Conservation (phyloP, 2,113 vertebrate species). For the Syngnathus typhle region DNA sequence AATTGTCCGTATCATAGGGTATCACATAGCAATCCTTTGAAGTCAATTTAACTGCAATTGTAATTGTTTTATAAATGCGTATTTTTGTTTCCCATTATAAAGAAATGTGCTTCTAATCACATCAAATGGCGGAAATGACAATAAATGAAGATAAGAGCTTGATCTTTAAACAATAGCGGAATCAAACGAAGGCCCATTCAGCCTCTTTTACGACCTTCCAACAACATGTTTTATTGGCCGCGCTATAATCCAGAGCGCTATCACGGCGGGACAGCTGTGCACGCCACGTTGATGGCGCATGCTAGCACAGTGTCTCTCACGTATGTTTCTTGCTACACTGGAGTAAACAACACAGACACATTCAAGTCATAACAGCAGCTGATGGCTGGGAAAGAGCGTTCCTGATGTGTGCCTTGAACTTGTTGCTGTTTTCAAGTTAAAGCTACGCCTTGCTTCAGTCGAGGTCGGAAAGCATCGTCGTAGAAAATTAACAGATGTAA, state of each 20-base stretch:
- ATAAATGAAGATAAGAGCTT: neutral
- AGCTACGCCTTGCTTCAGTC: neutral
- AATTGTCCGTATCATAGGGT: no score
- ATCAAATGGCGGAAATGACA: slow-evolving; percentile 7
- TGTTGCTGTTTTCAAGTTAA: no score
- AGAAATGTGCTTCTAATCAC: slow-evolving; percentile 1
- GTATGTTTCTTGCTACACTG: slow-evolving; percentile 50
- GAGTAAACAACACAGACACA: slow-evolving; percentile 27
- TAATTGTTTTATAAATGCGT: neutral
- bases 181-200: slow-evolving; percentile 21
- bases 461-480: neutral
- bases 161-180: slow-evolving; percentile 3
- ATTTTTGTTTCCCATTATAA: neutral
- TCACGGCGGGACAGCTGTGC: slow-evolving; percentile 57
- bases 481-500: neutral
- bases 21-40: neutral
- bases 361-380: slow-evolving; percentile 34
- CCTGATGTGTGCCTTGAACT: no score
- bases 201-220: slow-evolving; percentile 9
- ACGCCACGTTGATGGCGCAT: slow-evolving; percentile 31
- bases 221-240: slow-evolving; percentile 21
- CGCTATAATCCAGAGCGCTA: slow-evolving; percentile 43
- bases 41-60: slow-evolving; percentile 2
- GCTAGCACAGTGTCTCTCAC: slow-evolving; percentile 48
- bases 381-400: neutral